Base-by-base conservation (phyloP, 2,888 invertebrate genomes). In the Lasioglossum vierecki region DNA sequence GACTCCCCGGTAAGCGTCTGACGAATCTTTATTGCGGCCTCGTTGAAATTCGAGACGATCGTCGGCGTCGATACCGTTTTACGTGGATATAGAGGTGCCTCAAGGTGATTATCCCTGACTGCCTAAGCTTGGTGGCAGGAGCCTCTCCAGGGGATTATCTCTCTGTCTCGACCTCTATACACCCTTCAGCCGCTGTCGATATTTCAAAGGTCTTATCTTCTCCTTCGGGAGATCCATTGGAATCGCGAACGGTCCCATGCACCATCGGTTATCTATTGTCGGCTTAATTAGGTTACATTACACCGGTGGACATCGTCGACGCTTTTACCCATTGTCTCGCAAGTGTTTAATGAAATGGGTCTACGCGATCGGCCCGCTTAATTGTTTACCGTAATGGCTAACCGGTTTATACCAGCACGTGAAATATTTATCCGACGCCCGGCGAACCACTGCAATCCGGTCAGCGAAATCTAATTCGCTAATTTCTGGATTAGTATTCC, bases 51-150 rank as follows among this genome's bases (percentile, higher is more conserved):
- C 92, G 86, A 90, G 88, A 88, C 89, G 89, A 91, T 92, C 87
- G 84, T 81, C 86, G 84, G 89, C 89, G 88, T 91, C 89, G 89
- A 91, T 92, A 92, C 89, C 91, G 88, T 88, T 91, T 92, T 91
- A 92, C 90, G 92, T 88, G 89, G 89, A 85, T 90, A 88, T 88
- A 86, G 83, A 87, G 88, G 88, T 91, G 88, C 84, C 91, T 92
- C 91, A 93, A 93, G 92, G 93, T 94, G 92, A 94, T 93, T 93
- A 93, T 93, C 93, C 92, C 90, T 92, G 93, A 93, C 93, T 92
- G 93, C 91, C 92, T 93, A 91, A 93, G 92, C 92, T 91, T 88
- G 90, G 90, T 85, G 87, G 90, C 90, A 88, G 91, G 88, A 90
- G 92, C 92, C 92, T 93, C 94, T 92, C 93, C 88, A 72, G 88